Conservation (phyloP, 2,113 vertebrate species). For the Dipodomys ordii region DNA sequence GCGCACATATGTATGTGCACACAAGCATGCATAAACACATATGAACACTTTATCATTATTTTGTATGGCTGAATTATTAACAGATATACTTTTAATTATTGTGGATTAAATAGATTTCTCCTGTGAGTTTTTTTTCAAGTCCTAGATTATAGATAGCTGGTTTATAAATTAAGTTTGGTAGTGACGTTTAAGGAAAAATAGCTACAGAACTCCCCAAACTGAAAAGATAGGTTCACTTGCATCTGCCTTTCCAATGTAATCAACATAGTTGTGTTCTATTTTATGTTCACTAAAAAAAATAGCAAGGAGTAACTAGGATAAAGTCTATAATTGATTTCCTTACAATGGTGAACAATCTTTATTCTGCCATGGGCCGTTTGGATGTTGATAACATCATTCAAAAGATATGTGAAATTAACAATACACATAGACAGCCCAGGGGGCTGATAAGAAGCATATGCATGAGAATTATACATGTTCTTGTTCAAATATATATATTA, state of each 20-base stretch:
- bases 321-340: not conserved
- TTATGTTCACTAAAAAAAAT: slow-evolving; percentile 24
- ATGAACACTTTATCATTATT: not conserved
- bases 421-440: no score
- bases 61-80: slow-evolving; percentile 44
- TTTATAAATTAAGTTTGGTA: slow-evolving; percentile 11
- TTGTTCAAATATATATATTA: no score
- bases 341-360: no score
- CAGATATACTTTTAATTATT: not conserved
- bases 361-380: no score
- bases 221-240: not conserved
- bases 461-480: no score
- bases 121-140: not conserved
- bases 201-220: not conserved
- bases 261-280: not conserved
- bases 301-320: not conserved
- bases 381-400: no score
- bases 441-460: no score
- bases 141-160: not conserved
- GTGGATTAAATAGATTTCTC: not conserved
- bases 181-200: not conserved
- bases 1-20: not conserved
- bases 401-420: no score
- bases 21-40: not conserved
- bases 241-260: not conserved